Conservation (phyloP, 2,888 invertebrate species). For the Leptinotarsa peninsularis region DNA sequence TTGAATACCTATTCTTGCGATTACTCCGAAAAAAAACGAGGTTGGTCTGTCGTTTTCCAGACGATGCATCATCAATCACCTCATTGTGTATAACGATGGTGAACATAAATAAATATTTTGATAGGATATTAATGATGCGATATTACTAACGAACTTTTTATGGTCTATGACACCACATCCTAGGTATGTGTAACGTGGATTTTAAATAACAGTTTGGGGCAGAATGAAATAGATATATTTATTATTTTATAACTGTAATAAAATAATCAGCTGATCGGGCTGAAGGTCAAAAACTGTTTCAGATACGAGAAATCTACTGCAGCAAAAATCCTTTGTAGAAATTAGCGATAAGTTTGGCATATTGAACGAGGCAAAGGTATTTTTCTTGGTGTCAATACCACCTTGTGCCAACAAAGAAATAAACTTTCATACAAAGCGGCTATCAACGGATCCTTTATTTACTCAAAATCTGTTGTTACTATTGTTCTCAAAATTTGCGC, state of each 20-base stretch:
- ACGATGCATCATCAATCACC: background rate
- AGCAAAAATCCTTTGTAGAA: too few relatives aligned
- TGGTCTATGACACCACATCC: background rate
- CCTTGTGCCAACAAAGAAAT: too few relatives aligned
- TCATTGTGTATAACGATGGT: background rate
- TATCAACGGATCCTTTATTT: too few relatives aligned
- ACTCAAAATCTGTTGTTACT: too few relatives aligned
- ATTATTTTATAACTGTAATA: background rate
- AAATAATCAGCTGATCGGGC: too few relatives aligned
- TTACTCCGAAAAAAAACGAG: background rate
- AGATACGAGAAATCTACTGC: too few relatives aligned
- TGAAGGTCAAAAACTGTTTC: too few relatives aligned
- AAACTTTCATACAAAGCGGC: too few relatives aligned
- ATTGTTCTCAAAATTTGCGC: too few relatives aligned
- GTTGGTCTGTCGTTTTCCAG: background rate
- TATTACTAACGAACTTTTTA: background rate
- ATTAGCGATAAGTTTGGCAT: too few relatives aligned
- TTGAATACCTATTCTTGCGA: background rate
- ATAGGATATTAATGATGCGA: background rate
- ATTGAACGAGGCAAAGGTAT: too few relatives aligned
- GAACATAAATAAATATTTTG: conserved; percentile 8
- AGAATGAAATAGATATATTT: background rate
- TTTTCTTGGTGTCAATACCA: too few relatives aligned
- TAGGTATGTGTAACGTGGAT: background rate
- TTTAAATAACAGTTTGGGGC: background rate